Conservation (phyloP, 2,113 vertebrate species). For the Mirza zaza region DNA sequence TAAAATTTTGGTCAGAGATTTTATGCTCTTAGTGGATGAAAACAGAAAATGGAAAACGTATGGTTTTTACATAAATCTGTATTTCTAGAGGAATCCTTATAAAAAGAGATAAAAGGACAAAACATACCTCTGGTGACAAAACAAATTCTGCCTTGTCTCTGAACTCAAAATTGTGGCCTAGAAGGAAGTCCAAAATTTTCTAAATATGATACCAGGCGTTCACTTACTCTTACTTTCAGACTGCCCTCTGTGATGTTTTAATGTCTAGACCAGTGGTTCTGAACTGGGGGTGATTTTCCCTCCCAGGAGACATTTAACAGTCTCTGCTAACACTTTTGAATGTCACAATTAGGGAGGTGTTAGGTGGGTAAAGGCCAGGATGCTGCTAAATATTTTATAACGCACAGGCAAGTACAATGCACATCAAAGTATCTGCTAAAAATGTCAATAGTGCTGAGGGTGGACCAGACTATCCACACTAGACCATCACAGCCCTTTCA, state of each 20-base stretch:
- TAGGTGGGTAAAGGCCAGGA: background rate
- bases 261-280: background rate
- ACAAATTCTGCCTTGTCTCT: background rate
- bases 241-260: background rate
- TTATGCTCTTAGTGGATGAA: background rate
- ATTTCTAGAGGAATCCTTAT: background rate
- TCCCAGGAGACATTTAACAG: background rate
- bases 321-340: background rate
- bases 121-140: background rate
- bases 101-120: background rate
- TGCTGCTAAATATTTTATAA: background rate
- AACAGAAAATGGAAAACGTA: background rate
- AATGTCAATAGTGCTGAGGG: background rate
- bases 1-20: conserved; percentile 31
- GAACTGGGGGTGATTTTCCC: background rate
- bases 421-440: background rate
- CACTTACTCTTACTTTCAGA: background rate
- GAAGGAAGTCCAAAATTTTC: background rate
- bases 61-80: background rate
- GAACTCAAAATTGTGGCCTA: background rate
- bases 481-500: background rate
- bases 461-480: too few relatives aligned
- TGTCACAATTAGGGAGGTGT: background rate
- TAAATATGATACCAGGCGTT: background rate
- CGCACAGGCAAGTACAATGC: background rate